Conservation (phyloP, 64 coral and sea anemone genomes). For the Anthopleura sola region DNA sequence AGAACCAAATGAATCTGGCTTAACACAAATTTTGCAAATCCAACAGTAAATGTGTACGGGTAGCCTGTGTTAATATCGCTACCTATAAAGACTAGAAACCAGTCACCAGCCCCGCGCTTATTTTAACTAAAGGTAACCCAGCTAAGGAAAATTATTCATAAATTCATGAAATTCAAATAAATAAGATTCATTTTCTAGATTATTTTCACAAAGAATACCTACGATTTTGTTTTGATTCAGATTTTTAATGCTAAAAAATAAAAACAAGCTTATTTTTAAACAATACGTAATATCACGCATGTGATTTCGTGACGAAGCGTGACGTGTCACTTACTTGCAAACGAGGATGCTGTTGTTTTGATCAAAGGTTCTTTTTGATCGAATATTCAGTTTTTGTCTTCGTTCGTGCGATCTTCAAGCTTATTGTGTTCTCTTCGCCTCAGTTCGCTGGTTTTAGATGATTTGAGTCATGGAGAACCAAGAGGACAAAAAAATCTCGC, state of each 20-base stretch:
- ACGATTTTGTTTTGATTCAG: no score
- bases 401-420: neutral
- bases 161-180: no score
- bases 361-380: neutral
- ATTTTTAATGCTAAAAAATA: no score
- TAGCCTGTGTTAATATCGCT: neutral
- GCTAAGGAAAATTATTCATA: neutral
- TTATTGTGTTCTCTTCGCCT: neutral
- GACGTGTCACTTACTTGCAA: conserved; percentile 1
- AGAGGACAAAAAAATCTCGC: conserved; percentile 12
- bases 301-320: neutral
- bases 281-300: neutral
- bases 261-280: neutral
- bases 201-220: no score
- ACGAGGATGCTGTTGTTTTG: conserved; percentile 11
- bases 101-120: neutral
- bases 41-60: neutral
- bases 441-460: neutral
- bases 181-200: no score
- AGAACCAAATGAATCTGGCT: no score
- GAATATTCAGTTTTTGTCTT: neutral
- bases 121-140: neutral
- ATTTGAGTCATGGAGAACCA: neutral
- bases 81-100: neutral
- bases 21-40: no score